Evolutionary conservation across 2,113 vertebrate genomes (phyloP).

Genomic region (Sinocyclocheilus grahami): DNA sequence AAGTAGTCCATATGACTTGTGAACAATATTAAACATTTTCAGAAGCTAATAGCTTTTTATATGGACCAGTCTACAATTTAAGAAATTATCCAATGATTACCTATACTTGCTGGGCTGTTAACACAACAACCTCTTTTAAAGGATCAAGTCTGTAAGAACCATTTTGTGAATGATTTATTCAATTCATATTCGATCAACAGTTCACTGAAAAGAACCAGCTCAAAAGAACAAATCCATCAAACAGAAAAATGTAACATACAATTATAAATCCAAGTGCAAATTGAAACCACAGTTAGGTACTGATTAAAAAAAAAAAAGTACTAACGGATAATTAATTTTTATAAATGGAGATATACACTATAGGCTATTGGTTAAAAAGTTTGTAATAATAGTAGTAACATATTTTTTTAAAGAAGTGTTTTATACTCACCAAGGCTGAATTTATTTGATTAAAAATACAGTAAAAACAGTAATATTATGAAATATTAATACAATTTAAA

Average conservation of each 20-base stretch:
- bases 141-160: conserved; percentile 7
- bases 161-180: background rate
- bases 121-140: background rate
- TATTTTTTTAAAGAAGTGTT: too few species aligned
- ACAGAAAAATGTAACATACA: background rate
- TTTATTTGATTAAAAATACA: too few species aligned
- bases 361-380: too few species aligned
- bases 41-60: background rate
- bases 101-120: background rate
- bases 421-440: too few species aligned
- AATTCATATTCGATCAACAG: background rate
- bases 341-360: too few species aligned
- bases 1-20: background rate
- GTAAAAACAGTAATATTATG: too few species aligned
- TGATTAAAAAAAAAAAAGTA: background rate
- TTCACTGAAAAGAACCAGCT: background rate
- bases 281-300: background rate
- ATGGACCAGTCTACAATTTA: background rate
- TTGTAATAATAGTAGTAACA: too few species aligned
- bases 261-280: background rate
- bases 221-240: background rate
- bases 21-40: background rate
- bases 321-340: background rate
- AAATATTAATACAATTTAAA: too few species aligned
- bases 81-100: background rate